phyloP scores from a whole-genome alignment of 2,888 invertebrate genomes.

The Napeogenes sylphis region DNA sequence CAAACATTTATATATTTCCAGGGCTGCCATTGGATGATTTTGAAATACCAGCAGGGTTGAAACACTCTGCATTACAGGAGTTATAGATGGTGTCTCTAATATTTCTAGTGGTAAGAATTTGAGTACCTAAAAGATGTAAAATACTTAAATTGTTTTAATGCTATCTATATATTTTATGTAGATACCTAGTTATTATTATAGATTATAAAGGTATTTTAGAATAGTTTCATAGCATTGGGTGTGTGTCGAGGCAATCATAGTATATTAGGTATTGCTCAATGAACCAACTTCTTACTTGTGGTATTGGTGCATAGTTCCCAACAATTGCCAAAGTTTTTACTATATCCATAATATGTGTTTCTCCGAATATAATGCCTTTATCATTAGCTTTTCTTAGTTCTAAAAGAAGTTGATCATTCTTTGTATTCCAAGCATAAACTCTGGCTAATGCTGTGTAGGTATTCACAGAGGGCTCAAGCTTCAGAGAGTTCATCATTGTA shows the following conservation, averaged over 20 bases:
- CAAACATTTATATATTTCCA: conserved; percentile 71
- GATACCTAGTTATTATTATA: neutral
- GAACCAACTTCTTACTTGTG: conserved; percentile 43
- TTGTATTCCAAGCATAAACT: conserved; percentile 70
- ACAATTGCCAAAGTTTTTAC: conserved; percentile 57
- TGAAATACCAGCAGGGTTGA: conserved; percentile 73
- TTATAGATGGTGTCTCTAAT: conserved; percentile 59
- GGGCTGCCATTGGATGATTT: conserved; percentile 66
- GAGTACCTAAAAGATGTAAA: conserved; percentile 50
- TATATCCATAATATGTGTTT: conserved; percentile 70
- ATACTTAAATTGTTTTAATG: too few relatives aligned
- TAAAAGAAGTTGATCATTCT: conserved; percentile 47
- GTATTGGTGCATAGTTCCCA: conserved; percentile 46
- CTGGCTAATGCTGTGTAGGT: conserved; percentile 73
- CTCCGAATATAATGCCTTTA: conserved; percentile 52
- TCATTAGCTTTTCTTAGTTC: conserved; percentile 51
- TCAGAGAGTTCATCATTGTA: conserved; percentile 77
- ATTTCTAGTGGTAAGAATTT: conserved; percentile 50
- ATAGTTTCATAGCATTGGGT: too few relatives aligned
- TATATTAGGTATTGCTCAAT: neutral
- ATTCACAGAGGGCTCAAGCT: conserved; percentile 62
- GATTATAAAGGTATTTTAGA: neutral
- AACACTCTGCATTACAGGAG: conserved; percentile 68
- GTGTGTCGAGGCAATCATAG: too few relatives aligned
- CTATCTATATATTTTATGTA: too few relatives aligned